Evolutionary conservation across 2,113 vertebrate genomes (phyloP).

Genomic region (Microcebus lehilahytsara): DNA sequence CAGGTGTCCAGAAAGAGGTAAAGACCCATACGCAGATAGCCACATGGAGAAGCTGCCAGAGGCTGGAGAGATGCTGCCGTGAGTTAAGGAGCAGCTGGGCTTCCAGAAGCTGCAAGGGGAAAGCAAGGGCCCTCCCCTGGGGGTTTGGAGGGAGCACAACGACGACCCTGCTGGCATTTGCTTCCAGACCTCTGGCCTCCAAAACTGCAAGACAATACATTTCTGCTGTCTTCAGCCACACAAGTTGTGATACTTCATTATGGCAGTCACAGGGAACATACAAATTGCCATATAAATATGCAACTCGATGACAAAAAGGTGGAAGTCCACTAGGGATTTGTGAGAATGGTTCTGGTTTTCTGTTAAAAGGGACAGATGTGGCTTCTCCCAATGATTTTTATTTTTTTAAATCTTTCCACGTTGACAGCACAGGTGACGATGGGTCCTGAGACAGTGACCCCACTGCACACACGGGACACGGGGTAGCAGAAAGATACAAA

Average conservation of each 20-base stretch:
- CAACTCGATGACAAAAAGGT: too few species aligned
- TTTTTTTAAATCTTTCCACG: background rate
- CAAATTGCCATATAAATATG: accelerated
- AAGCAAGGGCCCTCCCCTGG: background rate
- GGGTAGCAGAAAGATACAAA: accelerated
- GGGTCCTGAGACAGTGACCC: background rate
- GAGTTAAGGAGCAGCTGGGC: background rate
- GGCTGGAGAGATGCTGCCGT: background rate
- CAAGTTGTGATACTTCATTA: background rate
- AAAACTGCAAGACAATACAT: background rate
- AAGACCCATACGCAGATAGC: too few species aligned
- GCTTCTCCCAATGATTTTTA: accelerated
- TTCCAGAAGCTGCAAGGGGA: background rate
- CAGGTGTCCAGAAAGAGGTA: too few species aligned
- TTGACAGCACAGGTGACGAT: background rate
- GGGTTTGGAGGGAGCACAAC: accelerated
- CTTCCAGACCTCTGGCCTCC: background rate
- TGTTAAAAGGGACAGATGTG: background rate
- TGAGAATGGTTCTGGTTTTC: background rate
- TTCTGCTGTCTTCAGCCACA: too few species aligned
- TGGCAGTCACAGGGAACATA: too few species aligned
- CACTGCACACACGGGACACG: accelerated
- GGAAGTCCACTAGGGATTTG: background rate
- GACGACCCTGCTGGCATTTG: background rate
- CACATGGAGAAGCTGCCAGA: accelerated